phyloP scores from a whole-genome alignment of 2,113 vertebrate species.

The Otis tarda region DNA sequence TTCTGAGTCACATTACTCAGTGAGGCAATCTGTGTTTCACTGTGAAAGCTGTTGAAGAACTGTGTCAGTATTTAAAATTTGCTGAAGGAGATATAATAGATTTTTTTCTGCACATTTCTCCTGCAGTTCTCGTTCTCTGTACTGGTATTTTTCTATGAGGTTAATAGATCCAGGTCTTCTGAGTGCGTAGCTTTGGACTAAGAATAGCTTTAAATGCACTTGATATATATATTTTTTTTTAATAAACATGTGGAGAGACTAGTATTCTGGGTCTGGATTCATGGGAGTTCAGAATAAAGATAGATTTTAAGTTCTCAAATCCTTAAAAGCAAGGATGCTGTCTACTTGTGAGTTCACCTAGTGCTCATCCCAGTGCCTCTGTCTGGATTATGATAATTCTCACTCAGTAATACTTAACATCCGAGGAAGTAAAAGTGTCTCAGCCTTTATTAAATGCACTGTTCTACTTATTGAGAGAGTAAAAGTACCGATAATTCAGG shows the following conservation, averaged over 20 bases:
- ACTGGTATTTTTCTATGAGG: background rate
- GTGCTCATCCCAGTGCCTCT: background rate
- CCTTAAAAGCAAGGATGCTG: background rate
- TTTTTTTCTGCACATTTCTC: background rate
- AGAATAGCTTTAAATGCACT: background rate
- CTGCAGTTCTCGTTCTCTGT: accelerated
- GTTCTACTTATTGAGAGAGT: background rate
- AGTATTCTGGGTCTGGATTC: background rate
- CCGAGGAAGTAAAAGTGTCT: background rate
- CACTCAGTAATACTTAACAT: background rate
- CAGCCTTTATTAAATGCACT: background rate
- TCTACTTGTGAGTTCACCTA: background rate
- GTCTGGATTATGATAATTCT: background rate
- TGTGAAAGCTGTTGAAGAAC: background rate
- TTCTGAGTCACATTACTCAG: background rate
- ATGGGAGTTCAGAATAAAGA: background rate
- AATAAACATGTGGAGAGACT: background rate
- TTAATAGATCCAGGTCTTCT: background rate
- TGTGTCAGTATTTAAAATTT: background rate
- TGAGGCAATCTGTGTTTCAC: background rate
- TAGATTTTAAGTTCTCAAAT: background rate
- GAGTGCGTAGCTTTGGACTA: background rate
- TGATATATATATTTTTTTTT: background rate
- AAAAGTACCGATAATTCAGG: background rate
- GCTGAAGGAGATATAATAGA: background rate